Percentiles rank a stretch among this genome's conserved stretches.
These are phyloP conservation scores for Himalopsyche anomala DNA, from an alignment of 2,888 invertebrate species.

Conservation along the genomic window DNA sequence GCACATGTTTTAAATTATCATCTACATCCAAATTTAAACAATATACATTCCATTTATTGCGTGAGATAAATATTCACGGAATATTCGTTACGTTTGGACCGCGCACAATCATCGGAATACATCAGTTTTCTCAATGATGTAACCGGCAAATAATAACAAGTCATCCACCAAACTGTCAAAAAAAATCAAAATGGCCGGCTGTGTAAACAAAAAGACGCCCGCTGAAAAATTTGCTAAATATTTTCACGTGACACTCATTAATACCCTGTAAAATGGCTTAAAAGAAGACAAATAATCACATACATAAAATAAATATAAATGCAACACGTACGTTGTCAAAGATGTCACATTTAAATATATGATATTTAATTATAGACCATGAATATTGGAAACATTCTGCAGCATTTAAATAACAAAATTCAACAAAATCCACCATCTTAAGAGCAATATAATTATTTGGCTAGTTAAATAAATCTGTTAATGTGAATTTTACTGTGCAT, in stretches of 20 bases:
- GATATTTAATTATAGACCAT: background rate
- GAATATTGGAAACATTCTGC: constrained; percentile 13
- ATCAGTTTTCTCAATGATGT: background rate
- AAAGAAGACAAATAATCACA: background rate
- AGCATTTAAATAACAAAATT: background rate
- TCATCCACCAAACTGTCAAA: constrained; percentile 35
- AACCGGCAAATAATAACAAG: constrained; percentile 11
- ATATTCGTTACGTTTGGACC: background rate
- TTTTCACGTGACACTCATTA: constrained; percentile 4
- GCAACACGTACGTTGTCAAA: background rate
- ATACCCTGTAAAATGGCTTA: background rate
- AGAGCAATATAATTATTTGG: no score
- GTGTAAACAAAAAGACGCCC: background rate
- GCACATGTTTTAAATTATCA: no score
- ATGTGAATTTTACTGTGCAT: no score
- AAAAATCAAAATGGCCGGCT: constrained; percentile 31
- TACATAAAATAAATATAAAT: background rate
- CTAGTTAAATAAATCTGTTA: no score
- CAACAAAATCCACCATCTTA: no score
- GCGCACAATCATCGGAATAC: background rate
- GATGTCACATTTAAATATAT: constrained; percentile 25
- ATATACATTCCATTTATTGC: no score
- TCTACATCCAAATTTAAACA: no score
- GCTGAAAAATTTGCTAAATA: background rate
- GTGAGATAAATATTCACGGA: background rate